A percentile compares a stretch with the other conserved stretches of the same genome.
phyloP scores from a whole-genome alignment of 2,888 invertebrate species.

The Agrochola circellaris region DNA sequence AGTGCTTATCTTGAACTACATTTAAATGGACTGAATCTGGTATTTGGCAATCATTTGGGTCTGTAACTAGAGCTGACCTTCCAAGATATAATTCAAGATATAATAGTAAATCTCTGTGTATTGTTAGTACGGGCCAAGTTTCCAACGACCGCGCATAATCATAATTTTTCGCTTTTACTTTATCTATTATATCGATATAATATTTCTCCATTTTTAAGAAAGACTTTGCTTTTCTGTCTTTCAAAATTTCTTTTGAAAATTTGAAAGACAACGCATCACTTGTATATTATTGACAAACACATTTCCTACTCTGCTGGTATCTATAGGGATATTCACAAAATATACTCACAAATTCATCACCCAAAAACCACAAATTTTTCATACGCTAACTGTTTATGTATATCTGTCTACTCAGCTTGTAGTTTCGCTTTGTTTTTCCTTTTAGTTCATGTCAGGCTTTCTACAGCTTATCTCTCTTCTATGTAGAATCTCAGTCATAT shows the following conservation, averaged over 20 bases:
- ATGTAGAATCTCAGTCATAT: slow-evolving; percentile 33
- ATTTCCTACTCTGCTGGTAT: not conserved
- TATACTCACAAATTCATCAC: slow-evolving; percentile 26
- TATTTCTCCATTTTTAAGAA: no score
- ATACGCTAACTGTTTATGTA: not conserved
- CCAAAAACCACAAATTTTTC: slow-evolving; percentile 30
- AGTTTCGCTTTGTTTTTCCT: not conserved
- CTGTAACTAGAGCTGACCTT: not conserved
- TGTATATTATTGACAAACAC: not conserved
- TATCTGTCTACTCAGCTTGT: not conserved
- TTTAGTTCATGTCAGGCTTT: not conserved
- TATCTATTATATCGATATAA: not conserved
- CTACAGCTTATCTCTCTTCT: slow-evolving; percentile 14
- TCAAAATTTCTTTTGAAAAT: not conserved
- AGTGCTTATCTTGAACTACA: slow-evolving; percentile 16
- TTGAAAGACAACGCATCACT: not conserved
- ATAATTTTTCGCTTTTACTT: not conserved
- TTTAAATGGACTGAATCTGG: slow-evolving; percentile 13
- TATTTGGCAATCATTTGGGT: not conserved
- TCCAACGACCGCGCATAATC: not conserved
- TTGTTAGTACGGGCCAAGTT: not conserved
- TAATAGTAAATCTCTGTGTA: not conserved
- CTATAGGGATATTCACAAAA: slow-evolving; percentile 17
- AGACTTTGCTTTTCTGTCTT: no score
- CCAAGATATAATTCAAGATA: not conserved